These are phyloP conservation scores for Rhamphomyia laevipes DNA, from an alignment of 2,888 invertebrate genomes.

Conservation along the genomic window DNA sequence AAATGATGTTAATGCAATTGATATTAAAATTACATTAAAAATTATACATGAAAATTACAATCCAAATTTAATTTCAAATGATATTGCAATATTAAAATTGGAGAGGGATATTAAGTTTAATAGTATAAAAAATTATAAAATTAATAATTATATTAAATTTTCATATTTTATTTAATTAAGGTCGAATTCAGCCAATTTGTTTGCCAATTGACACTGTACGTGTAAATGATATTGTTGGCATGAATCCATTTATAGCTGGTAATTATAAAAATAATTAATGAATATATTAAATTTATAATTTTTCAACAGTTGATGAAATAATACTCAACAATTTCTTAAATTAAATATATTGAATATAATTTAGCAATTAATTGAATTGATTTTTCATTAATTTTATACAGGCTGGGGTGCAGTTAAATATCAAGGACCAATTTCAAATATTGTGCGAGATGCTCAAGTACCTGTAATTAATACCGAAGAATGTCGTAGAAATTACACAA, in stretches of 20 bases:
- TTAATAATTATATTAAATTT: not conserved
- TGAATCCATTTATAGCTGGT: conserved; percentile 55
- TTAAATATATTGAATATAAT: no score
- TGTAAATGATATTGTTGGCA: conserved; percentile 31
- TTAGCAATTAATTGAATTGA: no score
- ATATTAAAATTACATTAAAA: conserved; percentile 47
- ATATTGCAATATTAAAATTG: conserved; percentile 66
- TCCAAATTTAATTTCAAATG: conserved; percentile 51
- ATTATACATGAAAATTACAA: conserved; percentile 59
- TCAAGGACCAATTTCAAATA: conserved; percentile 28
- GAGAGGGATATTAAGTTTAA: conserved; percentile 23
- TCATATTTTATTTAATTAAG: conserved; percentile 43
- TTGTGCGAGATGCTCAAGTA: conserved; percentile 41
- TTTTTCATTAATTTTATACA: no score
- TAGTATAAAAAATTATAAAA: conserved; percentile 18
- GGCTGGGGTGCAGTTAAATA: conserved; percentile 66
- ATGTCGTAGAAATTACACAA: conserved; percentile 37
- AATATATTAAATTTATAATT: no score
- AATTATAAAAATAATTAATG: no score
- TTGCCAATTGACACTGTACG: conserved; percentile 46
- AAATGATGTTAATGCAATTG: conserved; percentile 50
- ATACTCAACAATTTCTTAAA: no score
- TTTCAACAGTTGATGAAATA: no score
- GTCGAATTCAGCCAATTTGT: conserved; percentile 59
- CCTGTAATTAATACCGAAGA: conserved; percentile 32